phyloP scores from a whole-genome alignment of 2,113 vertebrate species.

The Tupaia tana region DNA sequence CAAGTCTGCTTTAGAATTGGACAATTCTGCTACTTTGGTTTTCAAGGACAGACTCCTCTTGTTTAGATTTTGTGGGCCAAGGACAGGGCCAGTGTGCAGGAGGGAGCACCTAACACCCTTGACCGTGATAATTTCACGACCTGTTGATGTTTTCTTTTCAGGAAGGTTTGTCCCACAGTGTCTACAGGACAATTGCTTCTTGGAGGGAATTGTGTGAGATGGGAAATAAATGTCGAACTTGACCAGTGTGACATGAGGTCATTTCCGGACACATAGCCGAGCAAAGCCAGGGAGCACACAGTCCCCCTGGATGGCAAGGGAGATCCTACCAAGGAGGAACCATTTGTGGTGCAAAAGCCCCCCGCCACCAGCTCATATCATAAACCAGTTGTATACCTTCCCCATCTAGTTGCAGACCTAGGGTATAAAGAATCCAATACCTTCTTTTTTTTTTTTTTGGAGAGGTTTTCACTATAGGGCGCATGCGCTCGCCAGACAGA shows the following conservation, averaged over 20 bases:
- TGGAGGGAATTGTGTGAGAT: neutral
- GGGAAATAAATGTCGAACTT: neutral
- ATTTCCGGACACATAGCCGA: neutral
- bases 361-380: neutral
- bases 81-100: neutral
- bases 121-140: neutral
- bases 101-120: neutral
- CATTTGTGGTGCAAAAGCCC: neutral
- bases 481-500: too few species aligned
- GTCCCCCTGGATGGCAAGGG: neutral
- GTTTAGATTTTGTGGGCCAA: slow-evolving; percentile 1
- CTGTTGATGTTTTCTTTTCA: neutral
- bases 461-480: too few species aligned
- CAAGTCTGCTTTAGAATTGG: slow-evolving; percentile 1
- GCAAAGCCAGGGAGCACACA: neutral
- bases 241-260: neutral
- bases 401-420: neutral
- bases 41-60: slow-evolving; percentile 48
- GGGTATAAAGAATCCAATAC: neutral
- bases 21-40: slow-evolving; percentile 36
- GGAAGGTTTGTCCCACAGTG: neutral
- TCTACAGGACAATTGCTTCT: neutral
- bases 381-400: neutral
- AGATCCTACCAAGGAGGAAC: neutral
- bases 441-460: too few species aligned